Evolutionary conservation across 1,140 invertebrate genomes (phyloP).

Genomic region (Plectrocnemia conspersa): DNA sequence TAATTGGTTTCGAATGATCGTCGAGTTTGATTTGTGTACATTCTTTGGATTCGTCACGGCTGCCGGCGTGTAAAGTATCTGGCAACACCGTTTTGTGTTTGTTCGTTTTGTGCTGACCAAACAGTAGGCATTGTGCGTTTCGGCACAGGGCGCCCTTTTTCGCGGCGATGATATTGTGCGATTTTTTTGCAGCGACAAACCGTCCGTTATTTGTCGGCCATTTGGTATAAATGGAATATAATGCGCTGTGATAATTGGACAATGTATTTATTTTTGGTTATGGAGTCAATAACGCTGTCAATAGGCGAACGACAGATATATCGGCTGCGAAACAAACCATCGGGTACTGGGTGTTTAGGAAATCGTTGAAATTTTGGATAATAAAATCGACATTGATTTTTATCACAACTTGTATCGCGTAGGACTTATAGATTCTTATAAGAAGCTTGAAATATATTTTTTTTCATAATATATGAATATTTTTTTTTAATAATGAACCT

Average conservation of each 20-base stretch:
- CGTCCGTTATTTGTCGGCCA: constrained; percentile 31
- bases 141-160: constrained; percentile 2
- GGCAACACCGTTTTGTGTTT: neutral
- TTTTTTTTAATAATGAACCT: no score
- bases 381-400: no score
- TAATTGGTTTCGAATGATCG: no score
- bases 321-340: constrained; percentile 7
- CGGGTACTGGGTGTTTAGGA: constrained; percentile 4
- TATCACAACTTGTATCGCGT: no score
- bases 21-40: no score
- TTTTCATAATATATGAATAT: no score
- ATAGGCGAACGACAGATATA: constrained; percentile 8
- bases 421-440: no score
- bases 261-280: constrained; percentile 34
- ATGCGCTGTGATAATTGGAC: constrained; percentile 30
- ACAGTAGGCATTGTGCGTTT: no score
- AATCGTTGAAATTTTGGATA: neutral
- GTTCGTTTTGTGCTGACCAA: neutral
- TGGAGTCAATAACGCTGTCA: constrained; percentile 28
- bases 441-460: no score
- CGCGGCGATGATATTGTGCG: neutral
- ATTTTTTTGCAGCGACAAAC: no score
- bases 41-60: no score
- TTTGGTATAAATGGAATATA: constrained; percentile 30
- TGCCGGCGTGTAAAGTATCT: no score